Base-by-base conservation (phyloP, 2,888 invertebrate species). In the Pedicia rivosa region DNA sequence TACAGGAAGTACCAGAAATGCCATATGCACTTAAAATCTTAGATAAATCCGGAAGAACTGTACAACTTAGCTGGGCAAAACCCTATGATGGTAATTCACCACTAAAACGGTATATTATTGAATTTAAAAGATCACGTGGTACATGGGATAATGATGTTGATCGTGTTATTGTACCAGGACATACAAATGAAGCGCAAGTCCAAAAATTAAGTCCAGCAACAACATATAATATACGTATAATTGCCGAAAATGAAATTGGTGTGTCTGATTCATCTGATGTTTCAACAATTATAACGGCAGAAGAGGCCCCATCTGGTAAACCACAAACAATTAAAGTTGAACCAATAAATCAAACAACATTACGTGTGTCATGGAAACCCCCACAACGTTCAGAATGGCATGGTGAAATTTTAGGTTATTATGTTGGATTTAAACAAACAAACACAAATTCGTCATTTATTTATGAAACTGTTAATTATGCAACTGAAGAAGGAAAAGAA, bases 201-300 rank as follows among this genome's bases (percentile, higher is more conserved):
- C 84, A 82, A 55, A 87, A 84, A 53, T 66, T 91, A 7, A 72
- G 81, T 48, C 91, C 91, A 17, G 87, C 90, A 22, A 91, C 91
- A 3, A 86, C 87, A 1, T 94, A 94, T 55, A 88, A 92, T 54
- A 75, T 92, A 48, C 70, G 90, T 45, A 86, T 94, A 51, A 82
- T 90, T 3, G 91, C 91, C 40, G 87, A 91, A 63, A 94, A 94
- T 53, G 86, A 86, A 59, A 78, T 92, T 43, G 92, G 94, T 37
- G 74, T 77, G n/a, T 91, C 92, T 20, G 82, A 83, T 47, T 84
- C 88, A 3, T 92, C 92, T 1, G 88, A 91, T 53, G 81, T 84
- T 2, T 88, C 92, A 3, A 84, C 84, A 3, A 92, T 94, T 44
- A 91, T 91, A 43, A 95, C 95, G 19, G 88, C 91, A 25, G 94